Percentiles rank a stretch among this genome's conserved stretches.
Evolutionary conservation across 2,113 vertebrate species (phyloP).

Genomic region (Macquaria australasica): DNA sequence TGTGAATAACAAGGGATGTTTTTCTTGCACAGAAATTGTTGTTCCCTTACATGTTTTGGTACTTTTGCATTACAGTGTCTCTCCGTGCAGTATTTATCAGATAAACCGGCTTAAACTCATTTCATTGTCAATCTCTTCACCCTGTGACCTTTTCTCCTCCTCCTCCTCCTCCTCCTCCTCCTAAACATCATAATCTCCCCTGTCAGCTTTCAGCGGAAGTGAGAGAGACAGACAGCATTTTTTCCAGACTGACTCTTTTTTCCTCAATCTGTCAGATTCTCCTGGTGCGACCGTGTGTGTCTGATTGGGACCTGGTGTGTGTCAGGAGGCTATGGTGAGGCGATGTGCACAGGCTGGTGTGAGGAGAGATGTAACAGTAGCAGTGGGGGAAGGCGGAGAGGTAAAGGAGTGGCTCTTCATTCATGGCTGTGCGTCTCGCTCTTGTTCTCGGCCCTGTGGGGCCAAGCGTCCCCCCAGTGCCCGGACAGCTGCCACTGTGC

Average conservation of each 20-base stretch:
- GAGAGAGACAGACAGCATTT: constrained; percentile 15
- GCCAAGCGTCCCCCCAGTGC: constrained; percentile 55
- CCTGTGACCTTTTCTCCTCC: constrained; percentile 51
- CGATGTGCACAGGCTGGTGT: constrained; percentile 73
- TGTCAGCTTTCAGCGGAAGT: constrained; percentile 15
- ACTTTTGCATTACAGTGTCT: neutral
- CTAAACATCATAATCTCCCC: constrained; percentile 51
- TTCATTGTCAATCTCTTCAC: constrained; percentile 34
- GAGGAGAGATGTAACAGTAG: constrained; percentile 67
- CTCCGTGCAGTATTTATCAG: constrained; percentile 7
- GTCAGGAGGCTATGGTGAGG: constrained; percentile 81
- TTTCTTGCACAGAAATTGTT: neutral
- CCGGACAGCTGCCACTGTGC: constrained; percentile 78
- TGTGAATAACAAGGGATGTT: neutral
- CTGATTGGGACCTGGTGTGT: constrained; percentile 64
- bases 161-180: constrained; percentile 10
- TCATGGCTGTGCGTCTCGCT: constrained; percentile 63
- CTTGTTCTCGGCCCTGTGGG: constrained; percentile 69
- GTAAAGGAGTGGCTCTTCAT: constrained; percentile 43
- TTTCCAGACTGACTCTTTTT: constrained; percentile 51
- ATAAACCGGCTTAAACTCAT: constrained; percentile 47
- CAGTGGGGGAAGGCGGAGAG: constrained; percentile 41
- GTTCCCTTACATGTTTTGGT: constrained; percentile 17
- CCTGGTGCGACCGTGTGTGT: constrained; percentile 11
- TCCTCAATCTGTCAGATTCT: constrained; percentile 56